A percentile compares a stretch with the other conserved stretches of the same genome.
phyloP scores from a whole-genome alignment of 2,888 invertebrate species.

The Phalangium opilio region DNA sequence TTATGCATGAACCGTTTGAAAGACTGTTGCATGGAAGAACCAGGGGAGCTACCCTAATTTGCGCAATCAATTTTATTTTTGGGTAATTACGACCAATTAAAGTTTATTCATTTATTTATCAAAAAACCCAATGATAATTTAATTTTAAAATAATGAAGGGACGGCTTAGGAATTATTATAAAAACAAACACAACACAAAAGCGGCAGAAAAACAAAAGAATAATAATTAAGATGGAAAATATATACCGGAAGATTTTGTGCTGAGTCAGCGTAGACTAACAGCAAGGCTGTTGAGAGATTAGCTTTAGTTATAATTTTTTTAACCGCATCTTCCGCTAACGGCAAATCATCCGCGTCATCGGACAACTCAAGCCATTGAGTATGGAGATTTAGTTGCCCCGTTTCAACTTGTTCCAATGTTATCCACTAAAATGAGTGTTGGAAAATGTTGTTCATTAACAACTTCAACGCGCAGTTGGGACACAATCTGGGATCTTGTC shows the following conservation, averaged over 20 bases:
- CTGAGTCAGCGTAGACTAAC: slow-evolving; percentile 79
- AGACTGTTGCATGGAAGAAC: too few relatives aligned
- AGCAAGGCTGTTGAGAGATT: slow-evolving; percentile 39
- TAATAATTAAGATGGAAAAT: background rate
- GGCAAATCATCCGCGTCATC: background rate
- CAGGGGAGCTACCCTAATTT: too few relatives aligned
- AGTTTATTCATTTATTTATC: too few relatives aligned
- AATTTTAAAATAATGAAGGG: background rate
- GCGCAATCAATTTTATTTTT: too few relatives aligned
- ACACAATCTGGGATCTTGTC: too few relatives aligned
- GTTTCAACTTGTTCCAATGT: background rate
- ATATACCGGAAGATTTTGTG: slow-evolving; percentile 70
- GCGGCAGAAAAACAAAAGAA: background rate
- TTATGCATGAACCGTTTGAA: too few relatives aligned
- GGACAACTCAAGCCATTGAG: background rate
- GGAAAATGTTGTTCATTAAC: too few relatives aligned
- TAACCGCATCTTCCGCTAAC: too few relatives aligned
- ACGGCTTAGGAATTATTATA: background rate
- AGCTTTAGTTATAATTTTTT: background rate
- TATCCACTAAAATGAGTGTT: too few relatives aligned
- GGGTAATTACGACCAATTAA: too few relatives aligned
- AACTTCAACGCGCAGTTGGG: too few relatives aligned
- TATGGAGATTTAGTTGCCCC: background rate
- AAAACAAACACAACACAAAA: background rate
- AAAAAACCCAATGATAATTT: background rate